Evolutionary conservation across 1,140 invertebrate species (phyloP).

Genomic region (Pomacea maculata): DNA sequence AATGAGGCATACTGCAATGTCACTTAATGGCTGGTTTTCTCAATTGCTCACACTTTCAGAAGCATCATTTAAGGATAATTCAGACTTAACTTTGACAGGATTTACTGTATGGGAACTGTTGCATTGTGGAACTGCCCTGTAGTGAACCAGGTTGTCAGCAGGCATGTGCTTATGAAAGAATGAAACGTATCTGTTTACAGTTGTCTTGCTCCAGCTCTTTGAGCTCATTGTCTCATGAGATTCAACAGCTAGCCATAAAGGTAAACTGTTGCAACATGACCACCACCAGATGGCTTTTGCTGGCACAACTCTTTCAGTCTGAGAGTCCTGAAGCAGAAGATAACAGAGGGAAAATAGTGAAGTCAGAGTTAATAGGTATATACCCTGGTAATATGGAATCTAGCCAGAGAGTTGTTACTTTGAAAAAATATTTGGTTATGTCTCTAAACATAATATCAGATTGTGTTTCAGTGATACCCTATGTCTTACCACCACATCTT

Average conservation of each 20-base stretch:
- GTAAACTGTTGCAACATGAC: conserved; percentile 25
- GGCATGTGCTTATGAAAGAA: neutral
- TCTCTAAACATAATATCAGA: neutral
- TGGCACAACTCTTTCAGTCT: conserved; percentile 3
- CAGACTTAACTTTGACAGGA: neutral
- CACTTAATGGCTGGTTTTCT: too few species aligned
- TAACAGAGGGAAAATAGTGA: neutral
- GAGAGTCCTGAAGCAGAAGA: neutral
- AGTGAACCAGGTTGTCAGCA: neutral
- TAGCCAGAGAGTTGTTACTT: too few species aligned
- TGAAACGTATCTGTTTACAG: conserved; percentile 30
- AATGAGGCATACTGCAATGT: neutral
- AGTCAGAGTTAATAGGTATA: too few species aligned
- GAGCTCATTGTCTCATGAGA: conserved; percentile 46
- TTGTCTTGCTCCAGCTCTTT: conserved; percentile 48
- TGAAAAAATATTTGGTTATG: too few species aligned
- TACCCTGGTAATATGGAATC: too few species aligned
- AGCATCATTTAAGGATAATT: too few species aligned
- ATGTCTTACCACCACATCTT: too few species aligned
- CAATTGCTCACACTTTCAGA: too few species aligned
- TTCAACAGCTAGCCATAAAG: conserved; percentile 41
- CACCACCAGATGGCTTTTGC: neutral
- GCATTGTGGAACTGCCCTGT: neutral
- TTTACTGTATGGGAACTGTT: conserved; percentile 8
- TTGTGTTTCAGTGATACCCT: neutral